Percentiles rank a stretch among this genome's conserved stretches.
These are phyloP conservation scores for Lasioglossum villosulum DNA, from an alignment of 2,888 invertebrate species.

Conservation along the genomic window DNA sequence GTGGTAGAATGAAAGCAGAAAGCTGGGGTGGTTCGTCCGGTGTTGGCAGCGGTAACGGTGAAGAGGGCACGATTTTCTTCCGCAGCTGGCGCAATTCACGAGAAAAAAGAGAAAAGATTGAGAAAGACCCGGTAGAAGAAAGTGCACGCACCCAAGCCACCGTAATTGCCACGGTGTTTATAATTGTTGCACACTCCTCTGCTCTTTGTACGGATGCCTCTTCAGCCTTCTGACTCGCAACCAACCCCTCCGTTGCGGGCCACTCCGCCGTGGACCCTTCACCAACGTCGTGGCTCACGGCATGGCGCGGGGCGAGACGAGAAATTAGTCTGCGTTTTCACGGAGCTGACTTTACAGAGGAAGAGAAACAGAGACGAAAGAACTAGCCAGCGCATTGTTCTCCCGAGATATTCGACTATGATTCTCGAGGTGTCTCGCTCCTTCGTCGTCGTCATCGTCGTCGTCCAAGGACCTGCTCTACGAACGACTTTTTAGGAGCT, in stretches of 20 bases:
- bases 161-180: slow-evolving; percentile 79
- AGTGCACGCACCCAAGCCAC: slow-evolving; percentile 69
- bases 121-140: slow-evolving; percentile 51
- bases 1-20: slow-evolving; percentile 53
- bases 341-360: slow-evolving; percentile 56
- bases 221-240: slow-evolving; percentile 53
- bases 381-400: slow-evolving; percentile 61
- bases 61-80: slow-evolving; percentile 65
- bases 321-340: slow-evolving; percentile 75
- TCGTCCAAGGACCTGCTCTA: slow-evolving; percentile 22
- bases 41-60: slow-evolving; percentile 46
- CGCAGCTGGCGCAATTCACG: slow-evolving; percentile 53
- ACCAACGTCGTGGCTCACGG: slow-evolving; percentile 32
- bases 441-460: background rate
- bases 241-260: slow-evolving; percentile 52
- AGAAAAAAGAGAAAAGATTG: slow-evolving; percentile 40
- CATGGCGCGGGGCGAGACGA: slow-evolving; percentile 60
- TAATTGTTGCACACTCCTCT: slow-evolving; percentile 76
- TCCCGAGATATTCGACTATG: slow-evolving; percentile 49
- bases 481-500: slow-evolving; percentile 37
- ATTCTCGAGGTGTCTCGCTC: slow-evolving; percentile 57
- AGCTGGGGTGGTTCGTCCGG: slow-evolving; percentile 45
- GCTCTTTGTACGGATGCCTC: slow-evolving; percentile 63
- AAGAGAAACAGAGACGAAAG: slow-evolving; percentile 35
- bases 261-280: slow-evolving; percentile 67